These are phyloP conservation scores for Furcifer pardalis DNA, from an alignment of 2,797 vertebrate genomes.

Conservation along the genomic window DNA sequence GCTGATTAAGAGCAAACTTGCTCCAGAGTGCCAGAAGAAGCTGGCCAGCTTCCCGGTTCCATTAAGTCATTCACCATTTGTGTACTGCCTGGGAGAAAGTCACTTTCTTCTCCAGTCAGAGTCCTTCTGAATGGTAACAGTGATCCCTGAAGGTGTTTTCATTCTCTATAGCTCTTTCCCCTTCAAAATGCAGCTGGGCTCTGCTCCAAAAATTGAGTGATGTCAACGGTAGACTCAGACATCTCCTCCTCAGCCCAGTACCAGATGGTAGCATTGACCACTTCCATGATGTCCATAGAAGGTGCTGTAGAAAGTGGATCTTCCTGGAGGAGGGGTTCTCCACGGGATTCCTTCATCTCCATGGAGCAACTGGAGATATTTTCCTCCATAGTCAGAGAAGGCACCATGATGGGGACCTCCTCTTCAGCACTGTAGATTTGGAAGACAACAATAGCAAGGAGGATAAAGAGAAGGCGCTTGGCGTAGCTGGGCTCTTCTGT, in stretches of 20 bases:
- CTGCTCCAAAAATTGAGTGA: constrained; percentile 21
- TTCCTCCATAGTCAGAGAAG: not conserved
- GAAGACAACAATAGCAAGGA: not conserved
- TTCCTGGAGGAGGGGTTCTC: not conserved
- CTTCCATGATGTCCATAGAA: not conserved
- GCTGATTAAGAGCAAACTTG: not conserved
- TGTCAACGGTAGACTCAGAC: not conserved
- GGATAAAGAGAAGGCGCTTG: constrained; percentile 20
- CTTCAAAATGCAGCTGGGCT: constrained; percentile 8
- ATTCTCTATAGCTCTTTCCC: no score
- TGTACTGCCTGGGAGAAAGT: not conserved
- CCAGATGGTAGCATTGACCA: not conserved
- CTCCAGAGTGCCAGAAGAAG: not conserved
- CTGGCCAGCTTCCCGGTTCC: not conserved
- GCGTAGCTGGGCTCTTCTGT: constrained; percentile 12
- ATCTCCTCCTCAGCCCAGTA: not conserved
- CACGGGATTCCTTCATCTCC: not conserved
- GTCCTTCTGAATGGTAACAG: not conserved
- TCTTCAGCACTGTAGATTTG: constrained; percentile 27
- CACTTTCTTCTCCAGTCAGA: not conserved
- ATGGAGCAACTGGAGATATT: not conserved
- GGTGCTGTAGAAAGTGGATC: not conserved
- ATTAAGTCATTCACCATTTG: not conserved
- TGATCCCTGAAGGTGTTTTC: not conserved
- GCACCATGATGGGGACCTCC: not conserved